Conservation (phyloP, 2,888 invertebrate species). For the Eurytoma adleriae region DNA sequence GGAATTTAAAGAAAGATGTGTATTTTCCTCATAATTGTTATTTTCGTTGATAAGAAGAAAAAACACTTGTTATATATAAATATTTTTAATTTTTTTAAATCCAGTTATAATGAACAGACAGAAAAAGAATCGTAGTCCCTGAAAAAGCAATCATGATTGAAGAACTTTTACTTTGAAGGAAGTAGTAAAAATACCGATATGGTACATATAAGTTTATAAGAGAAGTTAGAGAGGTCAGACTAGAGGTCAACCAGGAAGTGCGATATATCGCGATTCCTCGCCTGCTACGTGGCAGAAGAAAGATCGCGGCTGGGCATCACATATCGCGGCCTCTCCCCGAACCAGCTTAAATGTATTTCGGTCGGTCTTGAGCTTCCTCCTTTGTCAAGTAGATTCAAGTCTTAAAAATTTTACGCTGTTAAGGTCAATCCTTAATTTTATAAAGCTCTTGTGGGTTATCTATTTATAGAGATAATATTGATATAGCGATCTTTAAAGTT, state of each 20-base stretch:
- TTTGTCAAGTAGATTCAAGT: not conserved
- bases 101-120: not conserved
- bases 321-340: conserved; percentile 39
- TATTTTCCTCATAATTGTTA: too few relatives aligned
- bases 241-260: conserved; percentile 66
- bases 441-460: too few relatives aligned
- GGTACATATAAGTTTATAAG: not conserved
- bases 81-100: conserved; percentile 21
- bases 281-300: not conserved
- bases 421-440: too few relatives aligned
- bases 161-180: conserved; percentile 15
- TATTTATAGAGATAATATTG: too few relatives aligned
- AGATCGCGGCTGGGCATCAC: conserved; percentile 5
- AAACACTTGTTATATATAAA: not conserved
- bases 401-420: not conserved
- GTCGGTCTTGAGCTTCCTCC: not conserved
- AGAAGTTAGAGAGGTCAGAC: conserved; percentile 58
- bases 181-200: conserved; percentile 7
- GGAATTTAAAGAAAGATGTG: too few relatives aligned
- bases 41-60: not conserved
- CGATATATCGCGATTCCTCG: conserved; percentile 62
- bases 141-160: too few relatives aligned
- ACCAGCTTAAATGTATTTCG: conserved; percentile 18
- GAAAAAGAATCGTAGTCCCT: too few relatives aligned
- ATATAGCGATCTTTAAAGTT: too few relatives aligned